Base-by-base conservation (phyloP, 1,140 invertebrate species). In the Zaprionus tsacasi region DNA sequence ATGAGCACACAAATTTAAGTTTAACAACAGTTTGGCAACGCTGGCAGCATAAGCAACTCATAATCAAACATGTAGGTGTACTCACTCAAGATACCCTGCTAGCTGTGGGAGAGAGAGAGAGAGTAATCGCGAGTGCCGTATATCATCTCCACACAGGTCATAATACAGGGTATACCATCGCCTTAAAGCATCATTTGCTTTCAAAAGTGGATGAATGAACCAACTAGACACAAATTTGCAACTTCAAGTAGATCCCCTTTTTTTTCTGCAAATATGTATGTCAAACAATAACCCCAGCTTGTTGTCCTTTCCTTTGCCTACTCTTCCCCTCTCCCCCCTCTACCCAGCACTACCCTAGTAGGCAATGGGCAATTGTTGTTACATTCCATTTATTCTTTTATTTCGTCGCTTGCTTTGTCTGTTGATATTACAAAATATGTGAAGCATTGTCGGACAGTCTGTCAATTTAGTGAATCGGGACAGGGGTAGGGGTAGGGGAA, bases 331-430 rank as follows among this genome's bases (percentile, higher is more conserved):
- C n/a, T 8, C 38, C 55, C 10, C 10, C 40, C 15, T 13, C n/a
- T 3, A 40, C 12, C 30, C 65, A 1, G 1, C 6, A 36, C 30
- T 50, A 15, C 17, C 10, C 25, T n/a, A 33, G 25, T 27, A 27
- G 63, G 56, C 76, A 75, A 78, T 78, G 71, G 79, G 56, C 81
- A 83, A 83, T 83, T 83, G 81, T 68, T 68, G 73, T n/a, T 76
- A 82, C 57, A 71, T 71, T 70, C 63, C 52, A 76, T 55, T 66
- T 72, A 70, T 50, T 25, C 54, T 65, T 67, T 57, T 48, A 17
- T 38, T 61, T 38, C 45, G 52, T 38, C 45, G 52, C 10, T 35
- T 60, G 33, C 55, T 57, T 54, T 56, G 30, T 35, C 55, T 57
- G 55, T 38, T 55, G 21, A 30, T 55, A 57, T 67, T 45, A 48